A percentile compares a stretch with the other conserved stretches of the same genome.
Conservation (phyloP, 2,888 invertebrate species). For the Sepioteuthis lessoniana region DNA sequence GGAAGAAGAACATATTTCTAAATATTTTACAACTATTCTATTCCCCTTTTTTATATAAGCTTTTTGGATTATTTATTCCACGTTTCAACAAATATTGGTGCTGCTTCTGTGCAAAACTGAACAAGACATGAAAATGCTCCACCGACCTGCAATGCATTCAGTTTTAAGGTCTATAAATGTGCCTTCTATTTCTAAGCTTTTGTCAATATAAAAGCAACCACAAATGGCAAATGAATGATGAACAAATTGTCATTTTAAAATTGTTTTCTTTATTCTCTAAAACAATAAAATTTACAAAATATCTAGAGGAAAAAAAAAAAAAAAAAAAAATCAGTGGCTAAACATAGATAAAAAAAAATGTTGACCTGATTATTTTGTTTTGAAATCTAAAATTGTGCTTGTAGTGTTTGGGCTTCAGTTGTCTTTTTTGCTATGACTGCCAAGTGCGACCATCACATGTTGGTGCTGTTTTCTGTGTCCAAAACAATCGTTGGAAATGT, state of each 20-base stretch:
- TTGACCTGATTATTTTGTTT: neutral
- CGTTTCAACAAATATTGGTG: slow-evolving; percentile 9
- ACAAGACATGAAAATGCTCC: neutral
- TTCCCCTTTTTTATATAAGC: neutral
- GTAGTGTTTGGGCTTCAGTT: slow-evolving; percentile 9
- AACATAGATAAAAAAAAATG: neutral
- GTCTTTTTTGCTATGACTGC: neutral
- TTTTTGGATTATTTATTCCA: slow-evolving; percentile 6
- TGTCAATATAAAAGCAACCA: neutral
- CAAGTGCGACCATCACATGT: neutral
- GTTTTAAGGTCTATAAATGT: neutral
- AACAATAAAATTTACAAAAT: neutral
- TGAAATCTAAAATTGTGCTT: neutral
- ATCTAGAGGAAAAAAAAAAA: neutral
- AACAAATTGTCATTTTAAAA: too few relatives aligned
- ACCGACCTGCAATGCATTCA: slow-evolving; percentile 1
- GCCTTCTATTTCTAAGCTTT: slow-evolving; percentile 20
- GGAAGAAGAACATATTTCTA: neutral
- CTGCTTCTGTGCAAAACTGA: slow-evolving; percentile 6
- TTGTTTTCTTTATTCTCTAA: neutral
- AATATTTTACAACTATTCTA: neutral
- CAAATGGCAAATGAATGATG: too few relatives aligned
- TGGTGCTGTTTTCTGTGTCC: neutral
- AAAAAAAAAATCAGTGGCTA: neutral
- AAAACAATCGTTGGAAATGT: neutral